A percentile compares a stretch with the other conserved stretches of the same genome.
Conservation (phyloP, 2,113 vertebrate genomes). For the Lepisosteus oculatus region DNA sequence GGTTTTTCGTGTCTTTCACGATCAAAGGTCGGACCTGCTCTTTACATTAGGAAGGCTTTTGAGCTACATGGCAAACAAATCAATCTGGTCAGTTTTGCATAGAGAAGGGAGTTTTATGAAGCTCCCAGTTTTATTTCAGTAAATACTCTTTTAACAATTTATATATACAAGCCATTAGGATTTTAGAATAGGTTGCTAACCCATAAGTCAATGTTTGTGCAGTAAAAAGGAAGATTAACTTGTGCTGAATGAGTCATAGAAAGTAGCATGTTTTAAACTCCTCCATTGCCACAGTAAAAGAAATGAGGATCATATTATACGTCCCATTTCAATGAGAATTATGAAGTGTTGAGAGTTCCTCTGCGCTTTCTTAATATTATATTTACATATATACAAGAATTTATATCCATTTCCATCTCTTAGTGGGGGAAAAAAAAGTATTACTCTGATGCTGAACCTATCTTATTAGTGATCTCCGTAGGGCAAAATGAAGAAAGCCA, state of each 20-base stretch:
- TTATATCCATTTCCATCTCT: no score
- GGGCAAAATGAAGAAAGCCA: no score
- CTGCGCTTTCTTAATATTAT: no score
- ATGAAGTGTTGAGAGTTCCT: no score
- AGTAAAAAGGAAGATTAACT: slow-evolving; percentile 23
- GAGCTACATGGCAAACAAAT: slow-evolving; percentile 59
- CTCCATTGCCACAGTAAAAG: slow-evolving; percentile 15
- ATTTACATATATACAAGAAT: no score
- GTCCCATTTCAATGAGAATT: no score
- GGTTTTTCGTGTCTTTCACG: slow-evolving; percentile 57
- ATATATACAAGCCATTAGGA: slow-evolving; percentile 37
- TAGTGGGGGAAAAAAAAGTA: no score
- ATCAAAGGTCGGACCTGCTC: slow-evolving; percentile 62
- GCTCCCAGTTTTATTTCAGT: slow-evolving; percentile 51
- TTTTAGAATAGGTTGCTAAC: no score
- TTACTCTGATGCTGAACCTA: no score
- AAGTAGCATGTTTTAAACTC: background rate
- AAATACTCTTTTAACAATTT: slow-evolving; percentile 53
- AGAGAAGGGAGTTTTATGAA: slow-evolving; percentile 51
- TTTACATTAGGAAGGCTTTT: slow-evolving; percentile 57
- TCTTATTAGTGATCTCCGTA: no score
- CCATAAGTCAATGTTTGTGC: slow-evolving; percentile 35
- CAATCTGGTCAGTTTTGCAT: slow-evolving; percentile 57
- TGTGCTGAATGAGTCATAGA: background rate
- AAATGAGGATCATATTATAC: no score